Conservation (phyloP, 2,797 vertebrate species). For the Neosalanx taihuensis region DNA sequence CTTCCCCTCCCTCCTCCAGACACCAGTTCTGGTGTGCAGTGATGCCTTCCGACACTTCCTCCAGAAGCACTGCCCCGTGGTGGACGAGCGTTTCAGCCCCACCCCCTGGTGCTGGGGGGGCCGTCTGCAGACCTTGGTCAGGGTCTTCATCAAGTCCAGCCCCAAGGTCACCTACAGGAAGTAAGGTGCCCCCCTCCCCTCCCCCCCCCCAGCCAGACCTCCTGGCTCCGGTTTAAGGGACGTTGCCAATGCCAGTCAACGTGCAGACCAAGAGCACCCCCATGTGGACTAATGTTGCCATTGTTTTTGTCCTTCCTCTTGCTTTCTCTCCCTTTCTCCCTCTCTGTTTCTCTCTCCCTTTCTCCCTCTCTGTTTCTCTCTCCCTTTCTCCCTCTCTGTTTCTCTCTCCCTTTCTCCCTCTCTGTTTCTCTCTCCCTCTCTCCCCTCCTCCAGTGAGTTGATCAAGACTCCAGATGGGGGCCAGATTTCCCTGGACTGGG, state of each 20-base stretch:
- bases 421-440: background rate
- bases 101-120: constrained; percentile 84
- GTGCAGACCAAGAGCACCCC: background rate
- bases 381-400: background rate
- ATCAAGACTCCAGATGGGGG: constrained; percentile 78
- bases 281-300: no score
- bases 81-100: constrained; percentile 73
- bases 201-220: background rate
- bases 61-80: constrained; percentile 71
- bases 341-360: background rate
- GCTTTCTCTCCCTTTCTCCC: background rate
- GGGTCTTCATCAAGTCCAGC: constrained; percentile 67
- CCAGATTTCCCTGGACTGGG: constrained; percentile 83
- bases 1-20: constrained; percentile 51
- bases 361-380: background rate
- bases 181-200: constrained; percentile 63
- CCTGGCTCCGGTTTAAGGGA: background rate
- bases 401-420: background rate
- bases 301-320: background rate
- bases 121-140: constrained; percentile 77
- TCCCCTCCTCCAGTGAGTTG: constrained; percentile 66
- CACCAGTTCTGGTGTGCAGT: constrained; percentile 70
- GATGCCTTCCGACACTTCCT: constrained; percentile 72
- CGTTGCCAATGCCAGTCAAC: background rate
- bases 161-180: constrained; percentile 72